A percentile compares a stretch with the other conserved stretches of the same genome.
Conservation (phyloP, 2,797 vertebrate species). For the Meriones psammophilus region DNA sequence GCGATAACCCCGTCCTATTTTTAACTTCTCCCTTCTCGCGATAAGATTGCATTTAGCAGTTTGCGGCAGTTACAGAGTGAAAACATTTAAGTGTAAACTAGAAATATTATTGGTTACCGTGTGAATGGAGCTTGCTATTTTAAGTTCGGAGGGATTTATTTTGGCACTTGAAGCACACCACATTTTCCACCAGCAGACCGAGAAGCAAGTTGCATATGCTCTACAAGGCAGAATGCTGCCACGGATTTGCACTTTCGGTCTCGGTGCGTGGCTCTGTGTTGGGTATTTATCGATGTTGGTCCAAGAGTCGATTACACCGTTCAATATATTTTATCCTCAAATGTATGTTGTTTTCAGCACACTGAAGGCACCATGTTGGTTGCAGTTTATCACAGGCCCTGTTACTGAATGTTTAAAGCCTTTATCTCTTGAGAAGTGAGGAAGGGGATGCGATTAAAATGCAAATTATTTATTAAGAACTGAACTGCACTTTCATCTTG, state of each 20-base stretch:
- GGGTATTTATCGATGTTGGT: not conserved
- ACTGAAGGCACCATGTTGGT: slow-evolving; percentile 6
- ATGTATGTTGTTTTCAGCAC: not conserved
- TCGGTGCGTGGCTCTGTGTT: not conserved
- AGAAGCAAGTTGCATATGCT: slow-evolving; percentile 1
- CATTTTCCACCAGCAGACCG: not conserved
- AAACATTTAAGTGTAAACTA: slow-evolving; percentile 60
- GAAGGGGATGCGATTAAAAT: slow-evolving; percentile 22
- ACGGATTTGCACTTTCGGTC: slow-evolving; percentile 25
- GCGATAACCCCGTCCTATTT: not conserved
- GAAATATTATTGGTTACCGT: slow-evolving; percentile 38
- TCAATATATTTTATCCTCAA: not conserved
- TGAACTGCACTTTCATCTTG: slow-evolving; percentile 59
- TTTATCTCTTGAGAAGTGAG: not conserved
- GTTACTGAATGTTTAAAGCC: slow-evolving; percentile 24
- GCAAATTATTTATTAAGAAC: slow-evolving; percentile 64
- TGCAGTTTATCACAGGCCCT: slow-evolving; percentile 53
- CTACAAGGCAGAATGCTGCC: not conserved
- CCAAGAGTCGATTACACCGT: not conserved
- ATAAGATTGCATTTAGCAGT: slow-evolving; percentile 40
- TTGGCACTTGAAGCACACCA: not conserved
- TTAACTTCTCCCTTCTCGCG: slow-evolving; percentile 38
- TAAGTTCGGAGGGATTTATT: slow-evolving; percentile 33
- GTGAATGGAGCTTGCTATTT: slow-evolving; percentile 33
- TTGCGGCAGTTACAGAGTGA: not conserved